Evolutionary conservation across 1,140 invertebrate genomes (phyloP), one percentile per base, ranked within the genome.

Genomic region (Brachionus manjavacas): DNA sequence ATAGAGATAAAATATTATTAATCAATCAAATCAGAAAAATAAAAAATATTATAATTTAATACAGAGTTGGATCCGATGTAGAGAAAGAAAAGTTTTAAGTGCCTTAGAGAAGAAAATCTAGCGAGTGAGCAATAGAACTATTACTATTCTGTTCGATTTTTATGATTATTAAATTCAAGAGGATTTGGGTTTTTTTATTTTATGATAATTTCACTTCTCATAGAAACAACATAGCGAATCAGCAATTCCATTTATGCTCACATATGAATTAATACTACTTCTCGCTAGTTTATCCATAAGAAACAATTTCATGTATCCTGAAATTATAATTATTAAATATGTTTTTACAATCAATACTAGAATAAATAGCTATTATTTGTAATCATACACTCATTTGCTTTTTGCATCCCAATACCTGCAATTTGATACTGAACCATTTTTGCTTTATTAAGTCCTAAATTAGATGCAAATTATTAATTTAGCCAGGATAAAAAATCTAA

Each of bases 141-240:
- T 68, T 31, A 31, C 11, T 68, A 31, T 31, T 68, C 25, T 14
- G 25, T 68, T 68, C 25, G 25, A 68, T 72, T 72, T 72, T 68
- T 68, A 68, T 68, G 66, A 72, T 72, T 72, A 72, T 72, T 72
- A 72, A 72, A 72, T 39, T 72, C 35, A 72, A 72, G 68, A 72
- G 68, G 68, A 72, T 72, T 72, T 60, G 52, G 52, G 9, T 60
- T 60, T 55, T 55, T 68, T 39, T 68, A 68, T 68, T 43, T 72
- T 72, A 72, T 72, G 68, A 72, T 72, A 72, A 72, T 72, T 72
- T 72, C 66, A 68, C 31, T 31, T 31, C 66, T 68, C 66, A 39
- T 68, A 68, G 25, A 39, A 68, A 68, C 66, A 68, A 68, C 31
- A 35, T 39, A 39, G 31, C 25, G 8, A 68, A 68, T 35, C 12